Percentiles rank a stretch among this genome's conserved stretches.
phyloP scores from a whole-genome alignment of 1,140 invertebrate genomes.

The Lepidurus packardi region DNA sequence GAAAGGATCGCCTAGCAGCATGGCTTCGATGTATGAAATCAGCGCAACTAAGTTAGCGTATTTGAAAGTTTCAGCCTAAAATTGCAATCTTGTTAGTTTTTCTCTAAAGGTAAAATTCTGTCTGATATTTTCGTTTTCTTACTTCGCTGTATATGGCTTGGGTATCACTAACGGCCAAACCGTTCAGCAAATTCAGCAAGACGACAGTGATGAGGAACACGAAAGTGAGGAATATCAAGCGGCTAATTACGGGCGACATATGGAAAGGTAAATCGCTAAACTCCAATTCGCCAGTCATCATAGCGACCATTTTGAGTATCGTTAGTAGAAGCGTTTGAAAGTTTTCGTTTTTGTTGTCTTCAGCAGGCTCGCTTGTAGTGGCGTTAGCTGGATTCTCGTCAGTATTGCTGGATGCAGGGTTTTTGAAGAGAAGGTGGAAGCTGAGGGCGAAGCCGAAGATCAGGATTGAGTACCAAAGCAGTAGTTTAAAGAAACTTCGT shows the following conservation, averaged over 20 bases:
- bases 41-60: constrained; percentile 61
- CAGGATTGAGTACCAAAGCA: constrained; percentile 68
- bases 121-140: neutral
- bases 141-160: constrained; percentile 57
- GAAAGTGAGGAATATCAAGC: constrained; percentile 67
- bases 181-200: constrained; percentile 70
- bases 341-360: constrained; percentile 45
- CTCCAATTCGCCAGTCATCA: constrained; percentile 78
- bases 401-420: neutral
- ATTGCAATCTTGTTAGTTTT: neutral
- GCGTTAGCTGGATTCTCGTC: neutral
- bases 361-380: neutral
- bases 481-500: constrained; percentile 68
- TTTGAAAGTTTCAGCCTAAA: constrained; percentile 64
- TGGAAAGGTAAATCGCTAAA: constrained; percentile 67
- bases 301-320: constrained; percentile 71
- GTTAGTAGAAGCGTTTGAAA: constrained; percentile 59
- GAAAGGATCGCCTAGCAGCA: constrained; percentile 51
- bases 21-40: constrained; percentile 64
- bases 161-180: constrained; percentile 72
- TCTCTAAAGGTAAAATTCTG: neutral
- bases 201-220: constrained; percentile 73
- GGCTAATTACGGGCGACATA: constrained; percentile 57
- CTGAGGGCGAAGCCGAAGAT: constrained; percentile 72
- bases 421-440: constrained; percentile 57